These are phyloP conservation scores for Calliopum simillimum DNA, from an alignment of 2,888 invertebrate genomes.

Conservation along the genomic window DNA sequence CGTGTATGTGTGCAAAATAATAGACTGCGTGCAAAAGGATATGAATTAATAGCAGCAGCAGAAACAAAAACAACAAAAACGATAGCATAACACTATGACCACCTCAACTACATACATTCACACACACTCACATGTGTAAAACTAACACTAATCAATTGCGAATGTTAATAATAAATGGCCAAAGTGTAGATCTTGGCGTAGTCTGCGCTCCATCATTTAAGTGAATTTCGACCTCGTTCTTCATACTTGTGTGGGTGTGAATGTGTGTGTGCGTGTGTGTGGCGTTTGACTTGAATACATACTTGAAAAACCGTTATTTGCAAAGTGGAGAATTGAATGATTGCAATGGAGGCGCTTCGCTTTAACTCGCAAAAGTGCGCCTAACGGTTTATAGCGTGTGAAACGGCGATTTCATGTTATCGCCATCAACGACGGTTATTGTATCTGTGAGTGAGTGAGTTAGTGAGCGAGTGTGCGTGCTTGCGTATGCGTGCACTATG, in stretches of 20 bases:
- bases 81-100: not conserved
- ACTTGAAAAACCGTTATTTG: conserved; percentile 23
- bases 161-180: conserved; percentile 16
- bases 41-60: not conserved
- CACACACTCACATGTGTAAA: not conserved
- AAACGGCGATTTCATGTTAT: conserved; percentile 30
- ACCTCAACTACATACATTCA: not conserved
- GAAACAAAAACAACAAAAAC: not conserved
- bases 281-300: not conserved
- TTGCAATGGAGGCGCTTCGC: conserved; percentile 4
- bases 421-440: not conserved
- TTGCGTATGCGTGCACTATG: not conserved
- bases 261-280: not conserved
- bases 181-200: not conserved
- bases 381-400: conserved; percentile 36
- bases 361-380: conserved; percentile 25
- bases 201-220: not conserved
- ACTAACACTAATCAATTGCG: conserved; percentile 18
- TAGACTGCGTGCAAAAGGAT: not conserved
- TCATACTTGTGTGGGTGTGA: not conserved
- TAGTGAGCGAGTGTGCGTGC: not conserved
- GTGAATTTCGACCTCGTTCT: no score
- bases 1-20: not conserved
- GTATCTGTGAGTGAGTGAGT: not conserved
- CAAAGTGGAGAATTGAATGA: conserved; percentile 30